These are phyloP conservation scores for Harpalus rufipes DNA, from an alignment of 2,888 invertebrate species.

Conservation along the genomic window DNA sequence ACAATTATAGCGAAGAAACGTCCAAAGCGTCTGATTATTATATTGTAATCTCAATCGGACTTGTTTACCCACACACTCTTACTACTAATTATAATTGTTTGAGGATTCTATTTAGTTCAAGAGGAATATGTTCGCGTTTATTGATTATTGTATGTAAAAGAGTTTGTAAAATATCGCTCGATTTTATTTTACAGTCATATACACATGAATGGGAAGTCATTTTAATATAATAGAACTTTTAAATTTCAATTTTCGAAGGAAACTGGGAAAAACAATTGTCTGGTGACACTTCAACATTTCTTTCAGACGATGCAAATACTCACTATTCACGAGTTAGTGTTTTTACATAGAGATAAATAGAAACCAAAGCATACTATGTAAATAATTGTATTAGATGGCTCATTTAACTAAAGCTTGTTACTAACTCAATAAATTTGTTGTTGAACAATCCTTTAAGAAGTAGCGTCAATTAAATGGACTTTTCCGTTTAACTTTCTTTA, in stretches of 20 bases:
- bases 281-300: neutral
- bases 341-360: neutral
- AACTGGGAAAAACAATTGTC: constrained; percentile 1
- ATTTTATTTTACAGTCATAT: constrained; percentile 18
- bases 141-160: neutral
- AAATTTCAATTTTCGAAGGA: constrained; percentile 12
- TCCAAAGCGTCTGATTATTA: constrained; percentile 30
- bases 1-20: constrained; percentile 40
- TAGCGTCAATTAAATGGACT: constrained; percentile 42
- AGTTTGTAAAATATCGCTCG: neutral
- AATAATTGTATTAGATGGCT: constrained; percentile 18
- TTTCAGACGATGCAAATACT: neutral
- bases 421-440: constrained; percentile 55
- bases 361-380: constrained; percentile 11
- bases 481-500: constrained; percentile 49
- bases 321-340: neutral
- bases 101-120: neutral
- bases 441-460: constrained; percentile 48
- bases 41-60: constrained; percentile 35
- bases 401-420: constrained; percentile 42
- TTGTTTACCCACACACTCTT: constrained; percentile 32
- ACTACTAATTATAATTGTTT: constrained; percentile 6
- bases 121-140: neutral
- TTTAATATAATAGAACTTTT: constrained; percentile 26
- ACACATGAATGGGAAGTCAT: constrained; percentile 6